Conservation (phyloP, 2,797 vertebrate genomes). For the Gephyroberyx darwinii region DNA sequence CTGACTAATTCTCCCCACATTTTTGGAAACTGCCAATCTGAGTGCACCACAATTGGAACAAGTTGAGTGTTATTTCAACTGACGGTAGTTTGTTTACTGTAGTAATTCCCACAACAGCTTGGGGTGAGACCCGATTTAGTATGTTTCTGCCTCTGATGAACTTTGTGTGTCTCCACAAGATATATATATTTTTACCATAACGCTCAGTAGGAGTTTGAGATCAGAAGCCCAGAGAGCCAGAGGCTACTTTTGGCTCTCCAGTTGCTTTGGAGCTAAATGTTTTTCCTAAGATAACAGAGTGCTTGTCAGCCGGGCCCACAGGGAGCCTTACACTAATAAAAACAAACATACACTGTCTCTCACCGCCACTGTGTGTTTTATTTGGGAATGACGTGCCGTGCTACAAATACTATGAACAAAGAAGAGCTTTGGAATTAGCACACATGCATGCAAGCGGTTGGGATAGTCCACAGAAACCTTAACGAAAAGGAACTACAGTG, state of each 20-base stretch:
- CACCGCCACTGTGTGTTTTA: slow-evolving; percentile 23
- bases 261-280: slow-evolving; percentile 51
- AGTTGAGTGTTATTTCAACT: slow-evolving; percentile 60
- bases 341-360: slow-evolving; percentile 58
- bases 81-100: slow-evolving; percentile 63
- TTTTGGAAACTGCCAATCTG: slow-evolving; percentile 47
- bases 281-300: slow-evolving; percentile 60
- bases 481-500: background rate
- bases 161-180: slow-evolving; percentile 5
- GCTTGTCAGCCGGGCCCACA: slow-evolving; percentile 26
- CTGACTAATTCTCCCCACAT: slow-evolving; percentile 49
- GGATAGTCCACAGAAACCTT: background rate
- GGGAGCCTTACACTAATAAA: slow-evolving; percentile 47
- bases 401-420: slow-evolving; percentile 34
- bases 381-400: slow-evolving; percentile 40
- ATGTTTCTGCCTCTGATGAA: slow-evolving; percentile 55
- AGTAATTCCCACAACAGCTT: slow-evolving; percentile 47
- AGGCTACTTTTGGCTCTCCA: slow-evolving; percentile 52
- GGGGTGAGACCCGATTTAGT: slow-evolving; percentile 38
- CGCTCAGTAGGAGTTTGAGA: background rate
- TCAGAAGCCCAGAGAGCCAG: slow-evolving; percentile 13
- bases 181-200: slow-evolving; percentile 23
- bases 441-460: slow-evolving; percentile 4
- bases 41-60: slow-evolving; percentile 55
- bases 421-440: slow-evolving; percentile 33